Percentiles rank a stretch among this genome's conserved stretches.
Evolutionary conservation across 2,113 vertebrate species (phyloP).

Genomic region (Chaetodon auriga): DNA sequence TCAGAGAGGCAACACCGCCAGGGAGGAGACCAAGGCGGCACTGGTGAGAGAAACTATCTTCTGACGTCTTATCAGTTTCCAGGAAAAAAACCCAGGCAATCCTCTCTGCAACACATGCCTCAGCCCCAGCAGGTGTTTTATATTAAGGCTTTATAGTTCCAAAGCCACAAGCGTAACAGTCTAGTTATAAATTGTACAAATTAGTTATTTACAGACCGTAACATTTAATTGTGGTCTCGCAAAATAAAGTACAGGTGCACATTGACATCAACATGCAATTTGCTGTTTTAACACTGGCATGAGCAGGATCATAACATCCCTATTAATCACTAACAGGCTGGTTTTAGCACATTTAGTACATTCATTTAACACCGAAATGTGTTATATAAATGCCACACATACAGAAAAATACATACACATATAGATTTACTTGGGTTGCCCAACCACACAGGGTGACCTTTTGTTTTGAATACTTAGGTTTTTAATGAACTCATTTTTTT

Average conservation of each 20-base stretch:
- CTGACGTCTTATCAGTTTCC: slow-evolving; percentile 18
- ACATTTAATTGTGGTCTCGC: slow-evolving; percentile 53
- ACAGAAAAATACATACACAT: neutral
- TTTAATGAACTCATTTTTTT: neutral
- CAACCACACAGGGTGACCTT: slow-evolving; percentile 5
- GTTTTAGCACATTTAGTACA: neutral
- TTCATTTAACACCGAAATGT: slow-evolving; percentile 16
- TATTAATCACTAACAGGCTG: slow-evolving; percentile 47
- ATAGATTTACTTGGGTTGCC: neutral
- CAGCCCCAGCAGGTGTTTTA: slow-evolving; percentile 61
- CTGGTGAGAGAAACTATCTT: slow-evolving; percentile 73
- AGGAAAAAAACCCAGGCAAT: slow-evolving; percentile 14
- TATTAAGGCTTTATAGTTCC: slow-evolving; percentile 51
- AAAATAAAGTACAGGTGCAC: slow-evolving; percentile 58
- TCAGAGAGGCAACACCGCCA: slow-evolving; percentile 85
- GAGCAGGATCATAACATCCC: neutral
- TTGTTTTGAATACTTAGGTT: neutral
- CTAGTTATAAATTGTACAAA: slow-evolving; percentile 66
- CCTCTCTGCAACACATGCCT: neutral
- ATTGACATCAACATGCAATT: slow-evolving; percentile 58
- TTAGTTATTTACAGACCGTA: slow-evolving; percentile 68
- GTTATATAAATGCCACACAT: neutral
- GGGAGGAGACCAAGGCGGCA: slow-evolving; percentile 86
- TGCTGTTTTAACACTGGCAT: slow-evolving; percentile 33
- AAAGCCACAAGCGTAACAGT: slow-evolving; percentile 49